These are phyloP conservation scores for Solen grandis DNA, from an alignment of 1,140 invertebrate genomes.

Conservation along the genomic window DNA sequence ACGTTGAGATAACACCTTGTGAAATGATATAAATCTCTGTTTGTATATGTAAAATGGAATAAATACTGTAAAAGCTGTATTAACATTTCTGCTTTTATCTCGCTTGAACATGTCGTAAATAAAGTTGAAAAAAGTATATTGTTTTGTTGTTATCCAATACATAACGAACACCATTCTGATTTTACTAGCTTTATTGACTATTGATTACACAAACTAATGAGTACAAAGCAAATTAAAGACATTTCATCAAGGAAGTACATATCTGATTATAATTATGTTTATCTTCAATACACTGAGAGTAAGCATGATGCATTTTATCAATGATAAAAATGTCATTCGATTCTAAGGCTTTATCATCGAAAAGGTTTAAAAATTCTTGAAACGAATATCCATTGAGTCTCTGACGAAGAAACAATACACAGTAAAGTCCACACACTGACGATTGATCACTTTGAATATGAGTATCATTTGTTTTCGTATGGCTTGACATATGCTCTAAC, in stretches of 20 bases:
- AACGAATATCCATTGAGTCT: slow-evolving; percentile 22
- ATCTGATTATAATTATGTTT: not conserved
- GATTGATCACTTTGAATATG: slow-evolving; percentile 37
- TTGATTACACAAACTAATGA: not conserved
- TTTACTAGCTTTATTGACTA: not conserved
- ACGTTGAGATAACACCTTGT: slow-evolving; percentile 25
- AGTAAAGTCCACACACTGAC: slow-evolving; percentile 20
- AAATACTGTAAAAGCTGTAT: not conserved
- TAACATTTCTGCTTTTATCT: not conserved
- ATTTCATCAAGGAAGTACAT: slow-evolving; percentile 4
- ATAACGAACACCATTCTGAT: not conserved
- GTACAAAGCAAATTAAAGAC: not conserved
- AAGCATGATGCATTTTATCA: not conserved
- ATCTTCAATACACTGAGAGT: not conserved
- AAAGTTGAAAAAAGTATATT: not conserved
- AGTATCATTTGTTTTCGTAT: not conserved
- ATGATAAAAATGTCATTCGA: slow-evolving; percentile 14
- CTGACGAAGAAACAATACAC: slow-evolving; percentile 21
- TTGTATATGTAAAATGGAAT: not conserved
- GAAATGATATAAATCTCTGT: slow-evolving; percentile 5
- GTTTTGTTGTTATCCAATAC: not conserved
- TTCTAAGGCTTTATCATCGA: not conserved
- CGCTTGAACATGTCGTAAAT: not conserved
- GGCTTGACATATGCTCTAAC: not conserved
- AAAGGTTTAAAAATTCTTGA: slow-evolving; percentile 9